phyloP scores from a whole-genome alignment of 2,113 vertebrate species.

The Myotis brandtii region DNA sequence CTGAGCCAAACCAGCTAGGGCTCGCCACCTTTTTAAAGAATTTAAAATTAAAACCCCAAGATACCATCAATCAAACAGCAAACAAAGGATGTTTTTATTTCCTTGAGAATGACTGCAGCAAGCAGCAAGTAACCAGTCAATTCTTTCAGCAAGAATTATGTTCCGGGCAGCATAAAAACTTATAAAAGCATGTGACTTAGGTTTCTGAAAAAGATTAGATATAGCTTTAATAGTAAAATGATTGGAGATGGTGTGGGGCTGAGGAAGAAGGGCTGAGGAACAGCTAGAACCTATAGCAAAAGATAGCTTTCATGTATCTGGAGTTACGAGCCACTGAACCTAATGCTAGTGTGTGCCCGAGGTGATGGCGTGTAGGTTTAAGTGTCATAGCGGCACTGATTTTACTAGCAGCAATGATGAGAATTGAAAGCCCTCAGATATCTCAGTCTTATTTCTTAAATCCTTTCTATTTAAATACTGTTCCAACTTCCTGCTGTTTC shows the following conservation, averaged over 20 bases:
- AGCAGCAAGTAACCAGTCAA: not conserved
- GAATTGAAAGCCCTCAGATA: not conserved
- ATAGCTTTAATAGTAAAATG: not conserved
- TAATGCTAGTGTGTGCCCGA: not conserved
- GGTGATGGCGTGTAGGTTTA: not conserved
- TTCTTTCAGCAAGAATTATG: not conserved
- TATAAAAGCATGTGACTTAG: not conserved
- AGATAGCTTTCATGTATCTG: not conserved
- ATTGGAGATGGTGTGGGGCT: not conserved
- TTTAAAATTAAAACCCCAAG: constrained; percentile 15
- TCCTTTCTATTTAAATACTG: not conserved
- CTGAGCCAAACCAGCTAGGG: too few relatives aligned
- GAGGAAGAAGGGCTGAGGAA: not conserved
- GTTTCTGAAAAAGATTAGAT: not conserved
- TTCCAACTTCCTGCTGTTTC: not conserved
- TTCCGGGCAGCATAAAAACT: not conserved
- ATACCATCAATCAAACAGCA: constrained; percentile 20
- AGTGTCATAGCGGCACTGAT: too few relatives aligned
- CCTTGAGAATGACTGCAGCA: constrained; percentile 36
- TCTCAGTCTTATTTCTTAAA: not conserved
- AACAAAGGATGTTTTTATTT: constrained; percentile 6
- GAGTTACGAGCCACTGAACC: not conserved
- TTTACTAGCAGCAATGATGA: not conserved
- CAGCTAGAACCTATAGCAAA: not conserved
- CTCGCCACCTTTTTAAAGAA: constrained; percentile 38